Evolutionary conservation across 2,113 vertebrate species (phyloP).

Genomic region (Nothocercus julius): DNA sequence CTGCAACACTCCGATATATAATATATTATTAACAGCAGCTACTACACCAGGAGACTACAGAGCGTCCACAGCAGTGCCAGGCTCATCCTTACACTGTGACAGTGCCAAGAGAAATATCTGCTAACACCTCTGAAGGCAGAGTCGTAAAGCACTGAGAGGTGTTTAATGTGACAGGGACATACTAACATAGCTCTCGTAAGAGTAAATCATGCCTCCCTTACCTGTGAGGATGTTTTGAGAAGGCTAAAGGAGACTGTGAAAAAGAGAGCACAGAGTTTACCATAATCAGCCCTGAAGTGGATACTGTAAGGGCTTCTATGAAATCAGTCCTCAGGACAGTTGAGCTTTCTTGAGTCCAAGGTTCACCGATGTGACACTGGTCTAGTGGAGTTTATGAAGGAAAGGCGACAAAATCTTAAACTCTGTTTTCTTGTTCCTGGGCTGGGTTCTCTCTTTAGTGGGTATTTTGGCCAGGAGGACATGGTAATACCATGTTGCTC

Average conservation of each 20-base stretch:
- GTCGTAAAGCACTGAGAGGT: not conserved
- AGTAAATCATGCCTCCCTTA: not conserved
- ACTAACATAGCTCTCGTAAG: not conserved
- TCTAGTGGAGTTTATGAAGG: not conserved
- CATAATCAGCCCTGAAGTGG: not conserved
- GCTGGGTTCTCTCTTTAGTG: not conserved
- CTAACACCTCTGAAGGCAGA: constrained; percentile 36
- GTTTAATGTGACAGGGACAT: constrained; percentile 23
- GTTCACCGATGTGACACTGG: not conserved
- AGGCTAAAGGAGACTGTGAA: not conserved
- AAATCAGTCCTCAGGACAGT: not conserved
- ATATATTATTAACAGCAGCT: not conserved
- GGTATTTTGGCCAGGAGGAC: not conserved
- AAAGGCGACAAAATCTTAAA: not conserved
- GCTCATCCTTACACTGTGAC: not conserved
- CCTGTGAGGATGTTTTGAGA: not conserved
- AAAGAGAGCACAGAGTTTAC: not conserved
- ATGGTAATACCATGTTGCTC: not conserved
- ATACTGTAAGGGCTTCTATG: not conserved
- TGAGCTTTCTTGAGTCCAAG: not conserved
- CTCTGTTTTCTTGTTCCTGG: not conserved
- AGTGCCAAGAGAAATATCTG: constrained; percentile 13
- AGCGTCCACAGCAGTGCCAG: not conserved
- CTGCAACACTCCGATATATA: not conserved
- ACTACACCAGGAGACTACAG: not conserved